Evolutionary conservation across 2,888 invertebrate genomes (phyloP), one percentile per base, ranked within the genome.

Genomic region (Drosophila affinis): DNA sequence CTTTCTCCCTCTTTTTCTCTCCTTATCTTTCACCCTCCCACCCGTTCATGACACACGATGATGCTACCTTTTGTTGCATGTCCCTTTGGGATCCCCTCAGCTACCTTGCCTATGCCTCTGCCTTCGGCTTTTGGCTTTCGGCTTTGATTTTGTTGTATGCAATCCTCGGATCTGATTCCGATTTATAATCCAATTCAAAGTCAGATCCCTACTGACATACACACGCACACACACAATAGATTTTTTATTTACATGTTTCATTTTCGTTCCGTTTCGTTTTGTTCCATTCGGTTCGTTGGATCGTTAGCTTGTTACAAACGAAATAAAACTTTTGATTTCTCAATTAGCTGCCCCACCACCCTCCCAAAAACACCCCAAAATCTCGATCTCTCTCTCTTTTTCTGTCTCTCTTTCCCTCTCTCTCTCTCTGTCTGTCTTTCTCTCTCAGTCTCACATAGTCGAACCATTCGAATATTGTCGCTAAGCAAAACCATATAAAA

Each of bases 221-320:
- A 32, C 21, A 4, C 10, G 14, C 48, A 61, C 52, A 46, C 60
- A 17, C 32, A 63, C 55, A 29, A 29, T 29, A 29, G 29, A 29
- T 9, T 45, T 21, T 63, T 51, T 67, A 64, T 39, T 63, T 64
- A 64, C 24, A 49, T 39, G 7, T 64, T 64, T 63, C 45, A 46
- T 64, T 64, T 49, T 45, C 45, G 49, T 34, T 53, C 47, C 39
- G 47, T 62, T 65, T 17, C 44, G 39, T 39, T 59, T 65, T 34
- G 65, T 59, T 59, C 51, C 57, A 64, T 72, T 65, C 72, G 53
- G 61, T 62, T 72, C 44, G 61, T 57, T 57, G 27, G 45, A 59
- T 68, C 72, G 64, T 72, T 72, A 57, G 71, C 71, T 72, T 72
- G 71, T 70, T 63, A 46, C 57, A 72, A 53, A 32, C 18, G 49